phyloP scores from a whole-genome alignment of 2,113 vertebrate species.

The Lucifuga dentata region DNA sequence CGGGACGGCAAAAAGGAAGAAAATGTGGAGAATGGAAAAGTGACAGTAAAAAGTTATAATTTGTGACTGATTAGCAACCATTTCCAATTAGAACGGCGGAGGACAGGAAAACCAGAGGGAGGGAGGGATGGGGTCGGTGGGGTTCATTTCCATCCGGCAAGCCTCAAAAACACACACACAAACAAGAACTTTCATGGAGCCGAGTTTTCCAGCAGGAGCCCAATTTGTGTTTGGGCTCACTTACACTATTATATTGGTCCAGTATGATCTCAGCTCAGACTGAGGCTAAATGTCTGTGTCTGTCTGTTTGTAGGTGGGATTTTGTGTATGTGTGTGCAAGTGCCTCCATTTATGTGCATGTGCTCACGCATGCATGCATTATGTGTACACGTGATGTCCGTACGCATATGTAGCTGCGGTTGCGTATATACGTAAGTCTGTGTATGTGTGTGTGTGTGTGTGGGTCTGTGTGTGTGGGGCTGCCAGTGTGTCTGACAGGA shows the following conservation, averaged over 20 bases:
- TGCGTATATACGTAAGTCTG: constrained; percentile 11
- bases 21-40: constrained; percentile 50
- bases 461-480: constrained; percentile 36
- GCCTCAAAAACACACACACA: constrained; percentile 55
- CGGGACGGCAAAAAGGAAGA: constrained; percentile 22
- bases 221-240: constrained; percentile 82
- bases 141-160: constrained; percentile 66
- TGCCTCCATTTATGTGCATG: constrained; percentile 2
- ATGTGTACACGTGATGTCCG: constrained; percentile 29
- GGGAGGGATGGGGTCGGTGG: constrained; percentile 56
- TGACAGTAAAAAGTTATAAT: constrained; percentile 71
- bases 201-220: constrained; percentile 78
- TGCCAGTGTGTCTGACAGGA: constrained; percentile 79
- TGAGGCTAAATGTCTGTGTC: constrained; percentile 73
- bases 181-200: constrained; percentile 57
- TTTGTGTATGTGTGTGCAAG: constrained; percentile 28
- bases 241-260: constrained; percentile 74
- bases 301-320: constrained; percentile 71
- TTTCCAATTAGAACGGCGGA: constrained; percentile 76
- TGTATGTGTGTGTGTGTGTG: constrained; percentile 26
- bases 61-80: constrained; percentile 80
- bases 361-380: constrained; percentile 29
- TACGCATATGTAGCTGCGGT: constrained; percentile 24
- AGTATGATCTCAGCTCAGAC: constrained; percentile 79
- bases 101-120: constrained; percentile 60